Base-by-base conservation (phyloP, 2,888 invertebrate species). In the Cantharis rustica region DNA sequence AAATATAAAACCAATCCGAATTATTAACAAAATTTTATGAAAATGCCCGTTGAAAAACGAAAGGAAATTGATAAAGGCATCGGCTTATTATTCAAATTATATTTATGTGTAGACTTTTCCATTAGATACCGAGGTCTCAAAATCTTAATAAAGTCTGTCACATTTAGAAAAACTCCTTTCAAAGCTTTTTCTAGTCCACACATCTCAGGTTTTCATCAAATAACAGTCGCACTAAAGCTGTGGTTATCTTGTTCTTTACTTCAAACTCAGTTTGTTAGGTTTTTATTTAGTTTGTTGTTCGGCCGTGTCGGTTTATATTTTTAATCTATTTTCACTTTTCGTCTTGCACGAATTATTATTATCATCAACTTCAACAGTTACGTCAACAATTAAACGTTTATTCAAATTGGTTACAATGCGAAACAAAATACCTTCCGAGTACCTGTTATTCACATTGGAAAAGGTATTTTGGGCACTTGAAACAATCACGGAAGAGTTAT, bases 1-100 rank as follows among this genome's bases (percentile, higher is more conserved):
- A 74, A 76, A 47, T 47, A n/a, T n/a, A 47, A 47, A 47, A 47
- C 47, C 47, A 47, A 47, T 47, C n/a, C n/a, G n/a, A n/a, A 47
- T 47, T 47, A 47, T 47, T 47, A 47, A n/a, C 47, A n/a, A 47
- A 47, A 47, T 31, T 13, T 31, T 11, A 31, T 13, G 31, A 31
- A 11, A 31, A 31, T 26, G 10, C 2, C 27, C 10, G 3, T 23
- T 3, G 7, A 4, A 20, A 20, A 20, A 20, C 1, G 23, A 23
- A 23, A 23, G 7, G 23, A 23, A 23, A 23, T 23, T 23, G 27
- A 27, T 27, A 11, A 31, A 4, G 31, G 13, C 31, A 13, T 13
- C 11, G 31, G 13, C 31, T 31, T 31, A 31, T 31, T 31, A 31
- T 31, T 31, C 31, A 31, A 31, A 31, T 31, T 31, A 31, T 13